Conservation (phyloP, 2,797 vertebrate genomes). For the Danio albolineatus region DNA sequence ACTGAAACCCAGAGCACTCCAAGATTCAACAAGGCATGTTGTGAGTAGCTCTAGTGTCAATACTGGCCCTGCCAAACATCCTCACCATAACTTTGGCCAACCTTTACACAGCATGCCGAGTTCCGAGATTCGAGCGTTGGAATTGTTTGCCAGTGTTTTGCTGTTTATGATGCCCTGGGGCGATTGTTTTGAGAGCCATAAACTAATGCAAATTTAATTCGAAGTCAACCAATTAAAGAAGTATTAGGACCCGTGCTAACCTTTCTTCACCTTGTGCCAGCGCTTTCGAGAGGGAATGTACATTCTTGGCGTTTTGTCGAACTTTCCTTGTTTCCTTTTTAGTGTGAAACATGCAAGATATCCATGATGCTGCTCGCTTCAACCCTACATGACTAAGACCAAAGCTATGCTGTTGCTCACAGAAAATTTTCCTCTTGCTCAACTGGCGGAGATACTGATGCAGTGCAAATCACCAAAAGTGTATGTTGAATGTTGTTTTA, state of each 20-base stretch:
- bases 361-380: background rate
- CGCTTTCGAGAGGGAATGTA: background rate
- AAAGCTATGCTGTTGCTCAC: slow-evolving; percentile 31
- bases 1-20: slow-evolving; percentile 41
- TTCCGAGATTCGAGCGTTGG: slow-evolving; percentile 46
- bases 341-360: slow-evolving; percentile 28
- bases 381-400: slow-evolving; percentile 14
- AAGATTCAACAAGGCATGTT: slow-evolving; percentile 59
- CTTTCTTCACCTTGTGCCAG: slow-evolving; percentile 23
- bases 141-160: slow-evolving; percentile 52
- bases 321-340: slow-evolving; percentile 28
- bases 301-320: slow-evolving; percentile 14
- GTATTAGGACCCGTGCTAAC: slow-evolving; percentile 38
- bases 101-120: slow-evolving; percentile 49
- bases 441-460: background rate
- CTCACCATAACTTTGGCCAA: slow-evolving; percentile 53
- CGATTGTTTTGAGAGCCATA: slow-evolving; percentile 42
- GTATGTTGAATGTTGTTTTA: background rate
- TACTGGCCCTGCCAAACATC: slow-evolving; percentile 55
- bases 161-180: slow-evolving; percentile 49
- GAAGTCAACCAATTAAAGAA: slow-evolving; percentile 49
- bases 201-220: slow-evolving; percentile 44
- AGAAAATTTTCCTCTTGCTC: slow-evolving; percentile 2
- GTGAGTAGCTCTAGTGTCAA: slow-evolving; percentile 56
- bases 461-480: background rate